Base-by-base conservation (phyloP, 2,113 vertebrate genomes). In the Rhabdornis inornatus region DNA sequence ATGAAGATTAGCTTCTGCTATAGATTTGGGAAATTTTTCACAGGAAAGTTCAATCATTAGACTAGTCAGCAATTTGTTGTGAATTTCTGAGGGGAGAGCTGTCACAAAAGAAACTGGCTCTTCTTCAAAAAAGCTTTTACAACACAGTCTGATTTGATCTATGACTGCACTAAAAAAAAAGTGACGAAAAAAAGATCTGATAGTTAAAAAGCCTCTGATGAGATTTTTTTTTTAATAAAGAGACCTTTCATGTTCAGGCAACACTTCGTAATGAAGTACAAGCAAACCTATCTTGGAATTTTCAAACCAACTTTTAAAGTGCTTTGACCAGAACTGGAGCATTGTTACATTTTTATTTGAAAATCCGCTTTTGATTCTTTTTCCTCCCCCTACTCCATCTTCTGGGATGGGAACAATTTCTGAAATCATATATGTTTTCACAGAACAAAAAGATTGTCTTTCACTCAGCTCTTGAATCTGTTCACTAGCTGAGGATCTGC, bases 41-140 rank as follows among this genome's bases (percentile, higher is more conserved):
- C 17, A 25, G 39, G 39, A 9, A 72, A 92, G 63, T 86, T 93
- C 50, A 78, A 55, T 83, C 64, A 6, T 66, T 89, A 49, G 42
- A 70, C 44, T 52, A 87, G 55, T 66, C 76, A 89, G 70, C 78
- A 60, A 82, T 94, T 93, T 88, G 50, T 63, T 94, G 72, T 92
- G 80, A 89, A 75, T 90, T 94, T 95, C 85, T 94, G 68, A 78
- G 71, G 27, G 23, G 16, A 94, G 60, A 83, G 30, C 68, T 92
- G 52, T 87, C 71, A 88, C 59, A 87, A 91, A 90, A 65, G 55
- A 70, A 92, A 86, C 68, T 96, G 94, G 77, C 89, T 89, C 16
- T 47, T 96, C 94, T 93, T 96, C 94, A 96, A 90, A 95, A 95
- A 94, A 83, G 74, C 82, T 95, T 95, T 96, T 95, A 83, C n/a